Evolutionary conservation across 2,113 vertebrate species (phyloP).

Genomic region (Elephas maximus): DNA sequence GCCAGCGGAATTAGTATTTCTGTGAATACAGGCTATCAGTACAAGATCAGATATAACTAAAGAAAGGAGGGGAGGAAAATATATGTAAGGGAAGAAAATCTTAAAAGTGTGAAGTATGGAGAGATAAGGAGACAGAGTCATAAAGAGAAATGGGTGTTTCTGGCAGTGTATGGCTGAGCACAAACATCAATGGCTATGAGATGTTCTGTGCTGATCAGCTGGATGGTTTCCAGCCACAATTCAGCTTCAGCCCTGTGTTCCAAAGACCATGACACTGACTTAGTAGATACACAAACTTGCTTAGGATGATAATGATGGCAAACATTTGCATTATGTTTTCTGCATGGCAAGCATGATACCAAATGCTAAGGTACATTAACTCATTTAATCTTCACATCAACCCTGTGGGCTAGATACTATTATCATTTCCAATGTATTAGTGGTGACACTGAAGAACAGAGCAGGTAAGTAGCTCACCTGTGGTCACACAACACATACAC

Average conservation of each 20-base stretch:
- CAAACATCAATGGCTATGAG: neutral
- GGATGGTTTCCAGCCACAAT: neutral
- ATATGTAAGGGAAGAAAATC: neutral
- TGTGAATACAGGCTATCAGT: neutral
- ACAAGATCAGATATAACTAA: neutral
- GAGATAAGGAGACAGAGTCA: neutral
- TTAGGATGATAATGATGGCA: neutral
- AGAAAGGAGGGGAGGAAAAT: neutral
- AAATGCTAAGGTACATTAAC: neutral
- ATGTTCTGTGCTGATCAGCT: neutral
- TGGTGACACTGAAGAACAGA: neutral
- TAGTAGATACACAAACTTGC: rapidly evolving
- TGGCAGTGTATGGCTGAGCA: neutral
- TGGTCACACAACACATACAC: neutral
- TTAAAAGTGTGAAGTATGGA: neutral
- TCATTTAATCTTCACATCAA: neutral
- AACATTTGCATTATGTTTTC: neutral
- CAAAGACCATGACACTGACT: neutral
- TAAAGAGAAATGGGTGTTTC: neutral
- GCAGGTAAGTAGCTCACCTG: neutral
- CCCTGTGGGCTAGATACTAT: too few relatives aligned
- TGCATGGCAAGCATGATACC: neutral
- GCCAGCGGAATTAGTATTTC: neutral
- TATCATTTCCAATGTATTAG: neutral
- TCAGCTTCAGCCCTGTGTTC: neutral